Percentiles rank a stretch among this genome's conserved stretches.
phyloP scores from a whole-genome alignment of 2,888 invertebrate genomes.

The Fissipunctia ypsillon region DNA sequence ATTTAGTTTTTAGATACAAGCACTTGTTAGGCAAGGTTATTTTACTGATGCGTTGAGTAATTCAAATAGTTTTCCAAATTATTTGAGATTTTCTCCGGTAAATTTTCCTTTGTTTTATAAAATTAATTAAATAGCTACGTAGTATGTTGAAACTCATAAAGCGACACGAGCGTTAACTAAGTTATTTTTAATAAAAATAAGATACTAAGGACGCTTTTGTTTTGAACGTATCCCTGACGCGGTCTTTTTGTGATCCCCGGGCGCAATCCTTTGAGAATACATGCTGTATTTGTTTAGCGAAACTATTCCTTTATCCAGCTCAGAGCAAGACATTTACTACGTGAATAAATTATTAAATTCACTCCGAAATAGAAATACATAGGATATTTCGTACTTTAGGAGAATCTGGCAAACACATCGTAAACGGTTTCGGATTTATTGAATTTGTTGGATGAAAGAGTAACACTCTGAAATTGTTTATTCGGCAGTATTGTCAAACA shows the following conservation, averaged over 20 bases:
- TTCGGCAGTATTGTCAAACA: conserved; percentile 1
- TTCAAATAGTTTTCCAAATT: conserved; percentile 17
- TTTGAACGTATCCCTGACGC: conserved; percentile 29
- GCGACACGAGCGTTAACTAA: conserved; percentile 2
- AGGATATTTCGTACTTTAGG: conserved; percentile 15
- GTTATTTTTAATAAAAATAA: conserved; percentile 35
- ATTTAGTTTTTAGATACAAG: conserved; percentile 22
- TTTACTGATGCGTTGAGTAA: not conserved
- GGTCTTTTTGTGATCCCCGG: conserved; percentile 36
- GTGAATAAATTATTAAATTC: conserved; percentile 38
- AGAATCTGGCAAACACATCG: conserved; percentile 11
- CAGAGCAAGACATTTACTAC: conserved; percentile 40
- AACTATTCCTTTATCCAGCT: conserved; percentile 47
- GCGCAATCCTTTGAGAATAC: conserved; percentile 41
- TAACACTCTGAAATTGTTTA: conserved; percentile 4
- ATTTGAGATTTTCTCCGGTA: not conserved
- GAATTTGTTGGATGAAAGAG: conserved; percentile 23
- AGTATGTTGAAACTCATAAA: conserved; percentile 9
- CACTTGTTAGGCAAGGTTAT: conserved; percentile 27
- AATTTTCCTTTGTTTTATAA: conserved; percentile 5
- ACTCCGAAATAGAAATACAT: conserved; percentile 22
- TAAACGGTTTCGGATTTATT: conserved; percentile 2
- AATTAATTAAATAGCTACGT: conserved; percentile 23
- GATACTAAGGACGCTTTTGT: conserved; percentile 32
- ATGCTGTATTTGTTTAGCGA: conserved; percentile 35